Evolutionary conservation across 1,140 invertebrate genomes (phyloP).

Genomic region (Magallana ariakensis): DNA sequence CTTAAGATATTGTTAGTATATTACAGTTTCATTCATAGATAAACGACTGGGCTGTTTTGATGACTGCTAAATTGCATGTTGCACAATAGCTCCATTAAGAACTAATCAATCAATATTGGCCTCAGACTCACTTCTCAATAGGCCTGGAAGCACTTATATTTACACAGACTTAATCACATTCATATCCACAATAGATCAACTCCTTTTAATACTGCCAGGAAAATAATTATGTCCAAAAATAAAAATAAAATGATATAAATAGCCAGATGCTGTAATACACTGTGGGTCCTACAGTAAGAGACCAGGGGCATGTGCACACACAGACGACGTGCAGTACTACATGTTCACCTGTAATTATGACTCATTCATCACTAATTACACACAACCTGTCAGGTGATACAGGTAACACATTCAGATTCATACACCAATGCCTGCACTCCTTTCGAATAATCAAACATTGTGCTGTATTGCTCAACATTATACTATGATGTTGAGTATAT

Average conservation of each 20-base stretch:
- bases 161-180: background rate
- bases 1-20: no score
- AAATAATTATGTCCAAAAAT: background rate
- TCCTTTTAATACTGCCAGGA: background rate
- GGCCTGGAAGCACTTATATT: background rate
- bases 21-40: no score
- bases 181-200: slow-evolving; percentile 6
- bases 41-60: no score
- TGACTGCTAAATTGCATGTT: background rate
- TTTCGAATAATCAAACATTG: slow-evolving; percentile 11
- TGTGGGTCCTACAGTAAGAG: background rate
- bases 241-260: background rate
- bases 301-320: background rate
- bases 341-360: slow-evolving; percentile 22
- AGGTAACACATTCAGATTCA: slow-evolving; percentile 6
- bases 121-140: background rate
- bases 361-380: slow-evolving; percentile 12
- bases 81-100: slow-evolving; percentile 1
- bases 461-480: background rate
- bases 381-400: background rate
- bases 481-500: no score
- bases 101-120: background rate
- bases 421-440: background rate
- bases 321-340: background rate
- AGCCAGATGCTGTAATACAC: background rate